Evolutionary conservation across 2,888 invertebrate species (phyloP), one percentile per base, ranked within the genome.

Genomic region (Flexamia atlantica): DNA sequence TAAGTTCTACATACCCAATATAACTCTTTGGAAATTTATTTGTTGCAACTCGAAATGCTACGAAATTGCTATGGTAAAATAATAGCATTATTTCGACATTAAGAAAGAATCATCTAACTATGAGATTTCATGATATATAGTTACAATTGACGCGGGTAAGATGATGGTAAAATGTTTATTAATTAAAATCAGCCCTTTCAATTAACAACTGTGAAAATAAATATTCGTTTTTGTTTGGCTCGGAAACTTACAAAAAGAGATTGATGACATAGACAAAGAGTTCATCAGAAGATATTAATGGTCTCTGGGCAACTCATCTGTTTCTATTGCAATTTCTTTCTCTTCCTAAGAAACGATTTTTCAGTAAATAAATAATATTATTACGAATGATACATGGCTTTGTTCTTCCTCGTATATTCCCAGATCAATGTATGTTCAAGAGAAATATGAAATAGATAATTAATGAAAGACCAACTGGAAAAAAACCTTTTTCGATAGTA

Each of bases 221-320:
- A 64, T 64, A 57, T 57, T 46, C 46, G 57, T 57, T 57, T 28
- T 30, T 64, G 28, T 53, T 64, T 64, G 64, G 28, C 64, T 28
- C 64, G 25, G 30, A 28, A 64, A 64, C 64, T 64, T 28, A 64
- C 25, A 64, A 64, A 28, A 64, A 64, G 64, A 64, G 64, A 64
- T 64, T 64, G 64, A 64, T 64, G 64, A 64, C 30, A 28, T 25
- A 64, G 28, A 14, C 25, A 64, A 64, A 64, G 30, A 64, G 28
- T 64, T 64, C 64, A 64, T 64, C 64, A 64, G 64, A 28, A 64
- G 64, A 28, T 64, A 64, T 64, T 64, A 64, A 64, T 30, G 28
- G 30, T 64, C 30, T 64, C 64, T 28, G 14, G 28, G 28, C 28
- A 28, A 14, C 64, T 64, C 64, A 57, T 57, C 57, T 64, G 64